Conservation (phyloP, 2,888 invertebrate species). For the Brenthis daphne region DNA sequence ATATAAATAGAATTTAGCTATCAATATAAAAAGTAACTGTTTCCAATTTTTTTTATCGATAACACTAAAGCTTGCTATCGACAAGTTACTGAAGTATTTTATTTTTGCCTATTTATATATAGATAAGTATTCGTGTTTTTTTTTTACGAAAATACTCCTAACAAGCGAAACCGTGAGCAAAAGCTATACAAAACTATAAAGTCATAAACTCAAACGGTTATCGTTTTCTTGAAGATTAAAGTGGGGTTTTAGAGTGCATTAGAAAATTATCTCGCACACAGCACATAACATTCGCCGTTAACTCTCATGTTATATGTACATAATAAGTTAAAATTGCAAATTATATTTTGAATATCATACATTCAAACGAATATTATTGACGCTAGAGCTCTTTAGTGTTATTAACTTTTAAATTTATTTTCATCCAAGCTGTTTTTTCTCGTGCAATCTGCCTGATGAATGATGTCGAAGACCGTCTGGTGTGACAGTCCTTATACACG, state of each 20-base stretch:
- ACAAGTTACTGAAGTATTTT: no score
- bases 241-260: slow-evolving; percentile 24
- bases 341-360: background rate
- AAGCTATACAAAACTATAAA: background rate
- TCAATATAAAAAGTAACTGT: no score
- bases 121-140: background rate
- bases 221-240: slow-evolving; percentile 27
- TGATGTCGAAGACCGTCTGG: no score
- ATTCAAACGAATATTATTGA: background rate
- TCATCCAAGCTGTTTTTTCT: no score
- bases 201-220: background rate
- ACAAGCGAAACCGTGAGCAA: background rate
- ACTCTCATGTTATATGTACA: slow-evolving; percentile 17
- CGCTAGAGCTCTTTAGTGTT: background rate
- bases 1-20: no score
- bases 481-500: no score
- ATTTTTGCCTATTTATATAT: background rate
- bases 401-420: slow-evolving; percentile 2
- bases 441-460: no score
- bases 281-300: slow-evolving; percentile 19
- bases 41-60: no score
- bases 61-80: no score
- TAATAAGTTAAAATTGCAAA: slow-evolving; percentile 10
- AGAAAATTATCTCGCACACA: slow-evolving; percentile 28
- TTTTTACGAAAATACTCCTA: background rate